A percentile compares a stretch with the other conserved stretches of the same genome.
Evolutionary conservation across 2,113 vertebrate species (phyloP).

Genomic region (Thunnus thynnus): DNA sequence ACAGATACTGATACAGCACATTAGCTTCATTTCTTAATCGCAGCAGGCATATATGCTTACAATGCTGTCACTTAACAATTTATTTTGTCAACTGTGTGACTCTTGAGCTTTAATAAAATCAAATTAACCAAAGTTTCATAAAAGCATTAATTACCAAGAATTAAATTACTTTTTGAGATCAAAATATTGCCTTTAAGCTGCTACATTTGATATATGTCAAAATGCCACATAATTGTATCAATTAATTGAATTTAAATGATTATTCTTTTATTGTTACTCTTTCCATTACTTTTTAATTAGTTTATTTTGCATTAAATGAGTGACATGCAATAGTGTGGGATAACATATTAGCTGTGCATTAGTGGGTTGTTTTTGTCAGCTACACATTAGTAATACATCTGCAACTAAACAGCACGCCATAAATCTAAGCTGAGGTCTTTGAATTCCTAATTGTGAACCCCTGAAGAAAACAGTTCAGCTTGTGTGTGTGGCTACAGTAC

Average conservation of each 20-base stretch:
- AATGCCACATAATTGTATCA: slow-evolving; percentile 15
- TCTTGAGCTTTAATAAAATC: not conserved
- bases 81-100: not conserved
- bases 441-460: slow-evolving; percentile 62
- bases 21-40: not conserved
- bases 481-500: not conserved
- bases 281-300: slow-evolving; percentile 43
- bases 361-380: slow-evolving; percentile 51
- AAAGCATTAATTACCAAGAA: not conserved
- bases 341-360: slow-evolving; percentile 35
- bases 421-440: slow-evolving; percentile 58
- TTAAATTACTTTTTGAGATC: not conserved
- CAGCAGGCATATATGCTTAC: not conserved
- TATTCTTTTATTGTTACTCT: not conserved
- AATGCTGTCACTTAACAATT: not conserved
- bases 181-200: slow-evolving; percentile 14
- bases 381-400: slow-evolving; percentile 51
- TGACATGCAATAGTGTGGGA: slow-evolving; percentile 13
- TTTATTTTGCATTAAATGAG: slow-evolving; percentile 43
- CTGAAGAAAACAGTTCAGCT: slow-evolving; percentile 48
- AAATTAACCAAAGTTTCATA: not conserved
- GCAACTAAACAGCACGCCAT: slow-evolving; percentile 40
- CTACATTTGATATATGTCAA: slow-evolving; percentile 10
- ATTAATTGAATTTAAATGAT: slow-evolving; percentile 24
- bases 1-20: not conserved